Conservation (phyloP, 2,113 vertebrate species). For the Chaetodon trifascialis region DNA sequence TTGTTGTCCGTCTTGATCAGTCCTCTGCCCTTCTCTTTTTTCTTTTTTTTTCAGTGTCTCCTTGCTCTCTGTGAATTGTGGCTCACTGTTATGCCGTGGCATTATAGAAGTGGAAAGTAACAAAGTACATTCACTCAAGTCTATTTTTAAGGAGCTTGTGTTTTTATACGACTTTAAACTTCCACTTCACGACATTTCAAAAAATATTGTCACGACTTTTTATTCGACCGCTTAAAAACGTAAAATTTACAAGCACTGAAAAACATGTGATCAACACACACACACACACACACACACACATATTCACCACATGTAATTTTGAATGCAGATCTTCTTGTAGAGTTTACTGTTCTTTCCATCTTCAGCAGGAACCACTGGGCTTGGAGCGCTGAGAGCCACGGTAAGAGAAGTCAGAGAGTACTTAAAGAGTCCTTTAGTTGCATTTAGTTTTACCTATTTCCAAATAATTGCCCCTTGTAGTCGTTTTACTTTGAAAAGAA, state of each 20-base stretch:
- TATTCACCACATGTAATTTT: too few species aligned
- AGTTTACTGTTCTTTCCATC: not conserved
- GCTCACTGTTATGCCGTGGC: not conserved
- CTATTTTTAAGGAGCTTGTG: not conserved
- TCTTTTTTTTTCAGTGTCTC: not conserved
- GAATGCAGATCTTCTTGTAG: too few species aligned
- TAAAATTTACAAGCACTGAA: too few species aligned
- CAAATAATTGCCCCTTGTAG: not conserved
- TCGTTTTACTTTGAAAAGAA: not conserved
- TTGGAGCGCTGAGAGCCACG: not conserved
- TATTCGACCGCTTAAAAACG: not conserved
- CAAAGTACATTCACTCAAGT: not conserved
- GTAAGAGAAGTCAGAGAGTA: not conserved
- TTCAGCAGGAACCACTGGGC: not conserved
- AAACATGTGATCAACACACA: not conserved
- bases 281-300: not conserved
- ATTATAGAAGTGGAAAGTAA: not conserved
- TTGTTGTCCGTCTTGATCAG: constrained; percentile 31
- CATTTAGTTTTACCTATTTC: not conserved
- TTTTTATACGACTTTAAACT: not conserved
- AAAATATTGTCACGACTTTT: not conserved
- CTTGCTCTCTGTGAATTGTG: not conserved
- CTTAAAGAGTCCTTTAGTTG: not conserved
- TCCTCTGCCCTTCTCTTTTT: not conserved
- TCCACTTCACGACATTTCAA: not conserved